These are phyloP conservation scores for Myxocyprinus asiaticus DNA, from an alignment of 2,113 vertebrate genomes.

Conservation along the genomic window DNA sequence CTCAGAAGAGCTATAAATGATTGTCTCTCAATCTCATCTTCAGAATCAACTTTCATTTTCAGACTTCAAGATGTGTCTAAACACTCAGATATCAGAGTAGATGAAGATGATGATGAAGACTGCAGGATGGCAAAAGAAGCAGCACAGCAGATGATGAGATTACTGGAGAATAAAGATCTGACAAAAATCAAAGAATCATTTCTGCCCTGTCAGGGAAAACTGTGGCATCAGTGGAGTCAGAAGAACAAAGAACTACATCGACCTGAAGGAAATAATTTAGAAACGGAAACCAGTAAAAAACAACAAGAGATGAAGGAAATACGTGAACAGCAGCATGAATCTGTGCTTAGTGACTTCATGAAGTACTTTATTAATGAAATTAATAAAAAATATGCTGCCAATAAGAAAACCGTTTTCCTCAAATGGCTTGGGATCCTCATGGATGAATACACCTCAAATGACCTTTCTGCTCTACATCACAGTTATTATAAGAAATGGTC, in stretches of 20 bases:
- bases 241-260: constrained; percentile 10
- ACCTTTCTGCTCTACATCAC: constrained; percentile 57
- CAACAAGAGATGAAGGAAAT: background rate
- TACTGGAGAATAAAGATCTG: background rate
- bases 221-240: constrained; percentile 8
- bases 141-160: background rate
- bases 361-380: background rate
- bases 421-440: constrained; percentile 67
- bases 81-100: background rate
- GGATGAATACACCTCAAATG: constrained; percentile 50
- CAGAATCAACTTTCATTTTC: background rate
- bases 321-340: background rate
- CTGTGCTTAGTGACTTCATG: background rate
- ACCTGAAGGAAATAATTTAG: background rate
- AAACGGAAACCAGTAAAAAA: background rate
- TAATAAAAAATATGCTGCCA: too few relatives aligned
- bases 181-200: constrained; percentile 6
- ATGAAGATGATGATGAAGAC: constrained; percentile 1
- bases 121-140: background rate
- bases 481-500: constrained; percentile 60
- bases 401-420: constrained; percentile 63
- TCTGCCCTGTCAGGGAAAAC: constrained; percentile 17
- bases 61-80: background rate
- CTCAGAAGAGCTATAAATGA: too few relatives aligned
- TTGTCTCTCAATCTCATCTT: background rate